These are phyloP conservation scores for Brenthis hecate DNA, from an alignment of 2,888 invertebrate species.

Conservation along the genomic window DNA sequence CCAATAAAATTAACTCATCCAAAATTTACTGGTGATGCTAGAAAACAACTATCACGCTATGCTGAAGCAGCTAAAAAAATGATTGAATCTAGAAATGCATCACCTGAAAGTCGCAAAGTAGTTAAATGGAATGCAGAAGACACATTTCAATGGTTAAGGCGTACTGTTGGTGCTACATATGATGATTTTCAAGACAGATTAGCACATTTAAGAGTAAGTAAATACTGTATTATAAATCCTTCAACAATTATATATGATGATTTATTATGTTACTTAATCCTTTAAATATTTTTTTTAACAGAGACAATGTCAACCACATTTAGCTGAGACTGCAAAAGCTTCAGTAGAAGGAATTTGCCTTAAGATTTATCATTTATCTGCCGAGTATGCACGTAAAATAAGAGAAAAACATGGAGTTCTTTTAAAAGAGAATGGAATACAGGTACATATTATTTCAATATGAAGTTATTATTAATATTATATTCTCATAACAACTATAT, in stretches of 20 bases:
- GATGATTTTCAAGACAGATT: conserved; percentile 95
- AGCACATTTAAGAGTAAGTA: conserved; percentile 89
- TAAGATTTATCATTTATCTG: conserved; percentile 95
- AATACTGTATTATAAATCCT: neutral
- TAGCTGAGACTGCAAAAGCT: conserved; percentile 95
- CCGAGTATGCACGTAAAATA: conserved; percentile 95
- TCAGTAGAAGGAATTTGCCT: conserved; percentile 97
- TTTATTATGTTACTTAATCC: neutral
- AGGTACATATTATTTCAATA: conserved; percentile 52
- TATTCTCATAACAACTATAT: neutral
- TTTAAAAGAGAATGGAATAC: conserved; percentile 93
- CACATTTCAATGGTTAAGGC: conserved; percentile 96
- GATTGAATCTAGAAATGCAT: conserved; percentile 96
- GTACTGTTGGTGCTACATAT: conserved; percentile 96
- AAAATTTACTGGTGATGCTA: conserved; percentile 96
- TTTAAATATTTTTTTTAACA: conserved; percentile 46
- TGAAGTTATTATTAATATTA: neutral
- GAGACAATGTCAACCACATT: conserved; percentile 97
- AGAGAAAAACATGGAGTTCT: conserved; percentile 92
- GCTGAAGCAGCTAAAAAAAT: conserved; percentile 98
- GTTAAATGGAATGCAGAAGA: conserved; percentile 99
- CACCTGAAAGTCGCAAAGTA: conserved; percentile 96
- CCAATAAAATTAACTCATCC: conserved; percentile 97
- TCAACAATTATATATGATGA: neutral
- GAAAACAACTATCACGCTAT: conserved; percentile 95